Evolutionary conservation across 1,140 invertebrate genomes (phyloP).

Genomic region (Latrodectus geometricus): DNA sequence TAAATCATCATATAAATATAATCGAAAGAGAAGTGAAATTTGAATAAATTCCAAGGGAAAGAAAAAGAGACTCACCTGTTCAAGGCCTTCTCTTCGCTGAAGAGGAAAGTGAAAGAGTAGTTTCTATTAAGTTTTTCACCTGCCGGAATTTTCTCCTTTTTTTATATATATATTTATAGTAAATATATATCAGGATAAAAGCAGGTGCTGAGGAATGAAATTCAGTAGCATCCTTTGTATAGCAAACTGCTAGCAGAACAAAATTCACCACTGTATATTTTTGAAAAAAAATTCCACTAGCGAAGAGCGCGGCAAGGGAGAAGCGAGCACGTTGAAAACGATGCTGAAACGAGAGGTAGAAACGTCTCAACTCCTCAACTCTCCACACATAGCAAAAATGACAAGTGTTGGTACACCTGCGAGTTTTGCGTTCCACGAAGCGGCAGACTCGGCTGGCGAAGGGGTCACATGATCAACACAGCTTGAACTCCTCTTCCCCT

Average conservation of each 20-base stretch:
- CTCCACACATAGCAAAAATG: background rate
- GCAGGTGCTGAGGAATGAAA: background rate
- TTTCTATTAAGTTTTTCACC: background rate
- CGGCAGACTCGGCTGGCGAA: background rate
- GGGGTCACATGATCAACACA: constrained; percentile 21
- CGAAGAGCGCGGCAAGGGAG: background rate
- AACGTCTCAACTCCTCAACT: background rate
- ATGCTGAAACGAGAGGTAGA: background rate
- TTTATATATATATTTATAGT: background rate
- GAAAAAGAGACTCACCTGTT: background rate
- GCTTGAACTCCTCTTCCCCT: background rate
- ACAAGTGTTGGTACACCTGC: constrained; percentile 45
- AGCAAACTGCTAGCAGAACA: no score
- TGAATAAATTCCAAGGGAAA: background rate
- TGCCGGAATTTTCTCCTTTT: background rate
- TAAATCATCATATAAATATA: no score
- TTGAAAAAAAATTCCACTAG: background rate
- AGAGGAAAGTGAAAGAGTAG: background rate
- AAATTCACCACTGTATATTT: background rate
- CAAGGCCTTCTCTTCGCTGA: background rate
- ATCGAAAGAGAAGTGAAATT: background rate
- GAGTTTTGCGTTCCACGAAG: constrained; percentile 23
- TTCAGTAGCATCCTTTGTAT: background rate
- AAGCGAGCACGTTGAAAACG: background rate
- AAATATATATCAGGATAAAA: background rate